Evolutionary conservation across 2,888 invertebrate genomes (phyloP).

Genomic region (Hypena proboscidalis): DNA sequence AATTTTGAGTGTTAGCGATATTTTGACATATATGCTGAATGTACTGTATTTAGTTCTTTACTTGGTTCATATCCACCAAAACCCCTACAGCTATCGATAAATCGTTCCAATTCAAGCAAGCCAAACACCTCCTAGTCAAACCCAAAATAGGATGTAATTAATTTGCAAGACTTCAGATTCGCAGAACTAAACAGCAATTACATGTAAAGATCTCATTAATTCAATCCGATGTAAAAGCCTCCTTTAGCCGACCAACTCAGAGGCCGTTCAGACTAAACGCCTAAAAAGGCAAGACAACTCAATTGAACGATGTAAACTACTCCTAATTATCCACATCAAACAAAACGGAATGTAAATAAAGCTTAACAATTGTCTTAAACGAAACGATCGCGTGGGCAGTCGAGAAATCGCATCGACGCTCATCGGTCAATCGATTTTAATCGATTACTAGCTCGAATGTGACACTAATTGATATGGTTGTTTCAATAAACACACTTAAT

Average conservation of each 20-base stretch:
- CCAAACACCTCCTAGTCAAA: constrained; percentile 2
- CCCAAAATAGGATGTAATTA: constrained; percentile 4
- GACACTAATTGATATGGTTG: constrained; percentile 71
- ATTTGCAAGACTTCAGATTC: constrained; percentile 7
- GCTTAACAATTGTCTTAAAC: constrained; percentile 48
- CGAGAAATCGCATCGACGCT: constrained; percentile 48
- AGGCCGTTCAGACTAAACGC: constrained; percentile 13
- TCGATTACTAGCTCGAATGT: constrained; percentile 57
- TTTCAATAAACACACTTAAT: constrained; percentile 67
- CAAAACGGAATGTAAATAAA: constrained; percentile 46
- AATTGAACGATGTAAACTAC: constrained; percentile 29
- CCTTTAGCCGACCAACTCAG: constrained; percentile 10
- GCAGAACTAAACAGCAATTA: constrained; percentile 27
- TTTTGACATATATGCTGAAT: too few species aligned
- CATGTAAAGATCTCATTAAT: constrained; percentile 32
- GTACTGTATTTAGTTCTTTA: too few species aligned
- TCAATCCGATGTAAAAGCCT: constrained; percentile 22
- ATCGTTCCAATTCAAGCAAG: background rate
- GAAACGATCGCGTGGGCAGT: constrained; percentile 59
- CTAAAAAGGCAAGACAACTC: constrained; percentile 37
- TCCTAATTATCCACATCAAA: constrained; percentile 26
- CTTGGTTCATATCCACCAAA: too few species aligned
- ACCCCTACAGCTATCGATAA: too few species aligned
- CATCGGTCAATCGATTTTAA: constrained; percentile 62
- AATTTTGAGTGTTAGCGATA: too few species aligned